Evolutionary conservation across 2,113 vertebrate species (phyloP).

Genomic region (Pterocles gutturalis): DNA sequence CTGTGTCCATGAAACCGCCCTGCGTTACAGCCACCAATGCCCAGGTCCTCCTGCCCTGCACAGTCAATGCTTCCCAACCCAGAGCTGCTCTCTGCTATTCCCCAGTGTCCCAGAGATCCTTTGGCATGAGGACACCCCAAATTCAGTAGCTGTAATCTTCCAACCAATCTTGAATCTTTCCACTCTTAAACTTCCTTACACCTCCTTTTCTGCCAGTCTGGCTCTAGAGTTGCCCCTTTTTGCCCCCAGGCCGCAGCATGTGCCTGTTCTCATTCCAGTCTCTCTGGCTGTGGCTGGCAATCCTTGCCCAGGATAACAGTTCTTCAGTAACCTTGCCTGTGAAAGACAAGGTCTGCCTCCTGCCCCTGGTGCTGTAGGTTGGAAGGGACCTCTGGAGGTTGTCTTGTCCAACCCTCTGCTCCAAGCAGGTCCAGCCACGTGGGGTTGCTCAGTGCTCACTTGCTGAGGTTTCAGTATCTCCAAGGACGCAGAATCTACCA

Average conservation of each 20-base stretch:
- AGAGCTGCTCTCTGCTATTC: not conserved
- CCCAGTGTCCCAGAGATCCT: not conserved
- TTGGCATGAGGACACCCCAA: not conserved
- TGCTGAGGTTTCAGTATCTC: not conserved
- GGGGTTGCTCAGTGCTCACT: not conserved
- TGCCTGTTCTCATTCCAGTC: not conserved
- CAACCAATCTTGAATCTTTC: not conserved
- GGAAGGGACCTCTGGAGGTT: not conserved
- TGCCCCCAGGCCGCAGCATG: not conserved
- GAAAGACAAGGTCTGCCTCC: not conserved
- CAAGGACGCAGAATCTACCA: not conserved
- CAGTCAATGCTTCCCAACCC: not conserved
- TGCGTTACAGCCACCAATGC: not conserved
- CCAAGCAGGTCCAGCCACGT: not conserved
- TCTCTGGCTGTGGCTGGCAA: not conserved
- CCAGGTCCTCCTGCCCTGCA: not conserved
- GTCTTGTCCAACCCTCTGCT: not conserved
- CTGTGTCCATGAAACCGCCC: not conserved
- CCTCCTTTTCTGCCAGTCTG: not conserved
- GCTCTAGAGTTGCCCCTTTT: not conserved
- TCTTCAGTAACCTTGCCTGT: not conserved
- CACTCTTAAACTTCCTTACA: not conserved
- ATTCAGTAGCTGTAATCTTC: not conserved
- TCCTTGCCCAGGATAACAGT: not conserved
- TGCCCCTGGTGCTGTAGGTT: not conserved